Percentiles rank a stretch among this genome's conserved stretches.
These are phyloP conservation scores for Rhizoglyphus robini DNA, from an alignment of 1,140 invertebrate species.

Conservation along the genomic window DNA sequence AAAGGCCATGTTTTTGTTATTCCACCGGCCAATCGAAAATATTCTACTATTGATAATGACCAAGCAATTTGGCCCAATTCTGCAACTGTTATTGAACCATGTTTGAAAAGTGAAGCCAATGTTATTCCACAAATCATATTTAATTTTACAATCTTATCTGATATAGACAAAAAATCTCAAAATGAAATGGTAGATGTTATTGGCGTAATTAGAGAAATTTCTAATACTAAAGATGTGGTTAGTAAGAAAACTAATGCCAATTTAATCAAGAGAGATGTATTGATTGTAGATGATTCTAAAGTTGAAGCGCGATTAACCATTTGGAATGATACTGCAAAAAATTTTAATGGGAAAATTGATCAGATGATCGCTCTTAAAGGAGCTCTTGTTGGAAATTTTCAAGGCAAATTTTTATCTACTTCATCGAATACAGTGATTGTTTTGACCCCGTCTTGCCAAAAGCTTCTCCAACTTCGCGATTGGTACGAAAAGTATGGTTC, in stretches of 20 bases:
- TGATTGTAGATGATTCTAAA: slow-evolving; percentile 68
- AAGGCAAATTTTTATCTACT: slow-evolving; percentile 40
- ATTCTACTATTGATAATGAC: slow-evolving; percentile 58
- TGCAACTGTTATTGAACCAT: slow-evolving; percentile 54
- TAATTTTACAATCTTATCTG: slow-evolving; percentile 61
- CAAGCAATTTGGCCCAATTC: slow-evolving; percentile 81
- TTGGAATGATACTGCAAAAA: slow-evolving; percentile 54
- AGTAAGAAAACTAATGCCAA: slow-evolving; percentile 59
- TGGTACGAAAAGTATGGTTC: slow-evolving; percentile 74
- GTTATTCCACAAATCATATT: slow-evolving; percentile 62
- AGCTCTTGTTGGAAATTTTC: slow-evolving; percentile 54
- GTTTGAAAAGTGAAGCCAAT: slow-evolving; percentile 16
- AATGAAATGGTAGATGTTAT: slow-evolving; percentile 55
- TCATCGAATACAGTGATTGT: slow-evolving; percentile 32
- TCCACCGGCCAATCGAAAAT: slow-evolving; percentile 21
- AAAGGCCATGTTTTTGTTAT: slow-evolving; percentile 16
- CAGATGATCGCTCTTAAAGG: slow-evolving; percentile 72
- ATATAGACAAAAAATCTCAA: slow-evolving; percentile 46
- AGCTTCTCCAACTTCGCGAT: slow-evolving; percentile 66
- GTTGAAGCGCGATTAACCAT: slow-evolving; percentile 51
- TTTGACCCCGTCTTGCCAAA: slow-evolving; percentile 74
- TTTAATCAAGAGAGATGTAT: slow-evolving; percentile 75
- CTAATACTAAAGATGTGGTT: slow-evolving; percentile 57
- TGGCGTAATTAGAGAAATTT: slow-evolving; percentile 62
- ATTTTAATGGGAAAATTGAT: slow-evolving; percentile 57